A percentile compares a stretch with the other conserved stretches of the same genome.
phyloP scores from a whole-genome alignment of 1,140 invertebrate species.

The Apis mellifera region Amel_HAv3.1 CM009940.2:7546501-7547000 shows the following conservation, averaged over 20 bases:
- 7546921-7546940: neutral
- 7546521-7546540: neutral
- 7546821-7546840: neutral
- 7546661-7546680: neutral
- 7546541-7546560: neutral
- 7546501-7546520: neutral
- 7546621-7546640: neutral
- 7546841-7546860: neutral
- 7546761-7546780: neutral
- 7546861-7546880: slow-evolving; percentile 42
- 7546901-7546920: neutral
- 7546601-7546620: neutral
- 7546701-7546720: neutral
- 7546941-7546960: neutral
- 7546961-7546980: neutral
- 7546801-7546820: neutral
- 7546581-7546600: neutral
- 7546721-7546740: neutral
- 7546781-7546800: slow-evolving; percentile 7
- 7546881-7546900: neutral
- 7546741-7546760: neutral
- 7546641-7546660: neutral
- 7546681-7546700: neutral
- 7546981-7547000: neutral
- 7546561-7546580: neutral